phyloP scores from a whole-genome alignment of 2,888 invertebrate species.

The Cyaniris semiargus region DNA sequence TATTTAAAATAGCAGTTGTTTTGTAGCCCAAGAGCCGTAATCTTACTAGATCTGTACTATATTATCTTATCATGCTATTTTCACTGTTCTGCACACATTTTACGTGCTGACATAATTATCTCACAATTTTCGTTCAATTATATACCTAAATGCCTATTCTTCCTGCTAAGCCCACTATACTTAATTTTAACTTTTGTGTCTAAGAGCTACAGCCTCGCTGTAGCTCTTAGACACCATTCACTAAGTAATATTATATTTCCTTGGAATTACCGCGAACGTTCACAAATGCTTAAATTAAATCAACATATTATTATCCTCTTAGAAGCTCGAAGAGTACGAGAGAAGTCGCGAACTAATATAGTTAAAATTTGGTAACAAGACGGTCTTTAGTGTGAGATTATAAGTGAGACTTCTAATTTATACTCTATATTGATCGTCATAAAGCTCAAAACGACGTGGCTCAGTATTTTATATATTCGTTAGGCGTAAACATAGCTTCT shows the following conservation, averaged over 20 bases:
- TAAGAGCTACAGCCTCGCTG: not conserved
- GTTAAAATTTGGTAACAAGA: constrained; percentile 23
- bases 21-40: too few relatives aligned
- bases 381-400: not conserved
- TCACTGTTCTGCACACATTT: too few relatives aligned
- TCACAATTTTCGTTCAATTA: not conserved
- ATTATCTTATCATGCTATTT: too few relatives aligned
- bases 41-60: too few relatives aligned
- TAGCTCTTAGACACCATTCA: not conserved
- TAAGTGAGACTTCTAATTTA: not conserved
- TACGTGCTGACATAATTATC: too few relatives aligned
- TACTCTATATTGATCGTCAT: not conserved
- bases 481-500: not conserved
- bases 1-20: too few relatives aligned
- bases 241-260: constrained; percentile 4
- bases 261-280: not conserved
- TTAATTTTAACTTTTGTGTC: not conserved
- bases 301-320: constrained; percentile 18
- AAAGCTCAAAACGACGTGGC: not conserved
- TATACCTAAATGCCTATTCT: not conserved
- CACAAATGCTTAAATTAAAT: constrained; percentile 4
- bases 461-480: not conserved
- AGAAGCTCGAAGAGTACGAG: not conserved
- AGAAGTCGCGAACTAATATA: constrained; percentile 9
- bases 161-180: not conserved